Percentiles rank a stretch among this genome's conserved stretches.
Evolutionary conservation across 2,113 vertebrate genomes (phyloP).

Genomic region (Apodemus sylvaticus): DNA sequence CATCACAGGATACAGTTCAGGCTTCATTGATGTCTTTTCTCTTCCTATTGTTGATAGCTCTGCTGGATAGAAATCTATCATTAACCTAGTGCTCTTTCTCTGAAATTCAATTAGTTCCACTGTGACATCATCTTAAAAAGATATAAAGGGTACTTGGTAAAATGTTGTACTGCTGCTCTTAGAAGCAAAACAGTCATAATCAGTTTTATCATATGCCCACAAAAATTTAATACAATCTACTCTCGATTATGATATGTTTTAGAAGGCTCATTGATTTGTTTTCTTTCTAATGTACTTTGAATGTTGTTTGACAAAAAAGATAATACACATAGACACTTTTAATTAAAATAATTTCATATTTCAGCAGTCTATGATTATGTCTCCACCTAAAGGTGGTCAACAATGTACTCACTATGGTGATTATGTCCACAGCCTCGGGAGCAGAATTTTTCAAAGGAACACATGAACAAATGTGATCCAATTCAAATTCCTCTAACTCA

Average conservation of each 20-base stretch:
- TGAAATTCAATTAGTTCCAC: conserved; percentile 81
- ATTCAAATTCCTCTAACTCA: conserved; percentile 56
- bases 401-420: not conserved
- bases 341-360: not conserved
- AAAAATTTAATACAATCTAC: conserved; percentile 78
- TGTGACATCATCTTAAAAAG: conserved; percentile 62
- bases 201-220: conserved; percentile 77
- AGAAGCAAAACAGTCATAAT: conserved; percentile 74
- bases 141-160: conserved; percentile 72
- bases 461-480: not conserved
- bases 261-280: conserved; percentile 62
- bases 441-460: not conserved
- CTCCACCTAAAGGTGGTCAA: not conserved
- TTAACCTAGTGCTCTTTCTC: conserved; percentile 72
- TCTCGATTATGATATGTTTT: conserved; percentile 69
- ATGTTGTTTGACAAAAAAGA: conserved; percentile 39
- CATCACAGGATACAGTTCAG: conserved; percentile 63
- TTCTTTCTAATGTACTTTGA: conserved; percentile 56
- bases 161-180: conserved; percentile 64
- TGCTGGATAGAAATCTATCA: conserved; percentile 81
- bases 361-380: not conserved
- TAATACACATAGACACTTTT: not conserved
- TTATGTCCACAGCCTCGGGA: not conserved
- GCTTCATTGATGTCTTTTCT: conserved; percentile 76
- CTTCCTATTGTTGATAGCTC: conserved; percentile 75